A percentile compares a stretch with the other conserved stretches of the same genome.
Conservation (phyloP, 2,113 vertebrate species). For the Gambusia affinis region DNA sequence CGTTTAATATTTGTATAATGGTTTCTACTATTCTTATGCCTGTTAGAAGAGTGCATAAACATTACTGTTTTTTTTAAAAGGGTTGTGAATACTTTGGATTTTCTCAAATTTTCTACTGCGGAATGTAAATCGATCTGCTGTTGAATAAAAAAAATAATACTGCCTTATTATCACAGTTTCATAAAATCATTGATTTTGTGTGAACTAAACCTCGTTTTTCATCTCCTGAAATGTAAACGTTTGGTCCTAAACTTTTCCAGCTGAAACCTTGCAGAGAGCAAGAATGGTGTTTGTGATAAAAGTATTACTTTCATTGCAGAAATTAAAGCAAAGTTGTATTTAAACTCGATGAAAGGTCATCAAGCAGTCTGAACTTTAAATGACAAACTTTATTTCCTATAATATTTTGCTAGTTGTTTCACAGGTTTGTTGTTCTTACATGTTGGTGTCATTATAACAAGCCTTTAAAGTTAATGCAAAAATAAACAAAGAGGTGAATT, state of each 20-base stretch:
- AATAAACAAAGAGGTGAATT: slow-evolving; percentile 7
- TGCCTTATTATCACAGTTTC: background rate
- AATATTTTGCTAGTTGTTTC: slow-evolving; percentile 25
- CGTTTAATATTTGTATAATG: slow-evolving; percentile 7
- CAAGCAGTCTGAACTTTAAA: background rate
- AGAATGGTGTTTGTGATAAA: background rate
- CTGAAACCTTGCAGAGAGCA: background rate
- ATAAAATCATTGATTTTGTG: background rate
- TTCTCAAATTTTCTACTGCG: background rate
- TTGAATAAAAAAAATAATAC: background rate
- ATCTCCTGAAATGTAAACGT: too few relatives aligned
- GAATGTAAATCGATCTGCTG: background rate
- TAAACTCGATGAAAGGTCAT: slow-evolving; percentile 17
- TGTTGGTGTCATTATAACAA: slow-evolving; percentile 40
- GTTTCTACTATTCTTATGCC: slow-evolving; percentile 4
- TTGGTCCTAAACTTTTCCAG: background rate
- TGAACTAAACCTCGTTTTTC: background rate
- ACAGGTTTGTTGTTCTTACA: slow-evolving; percentile 41
- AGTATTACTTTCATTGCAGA: too few relatives aligned
- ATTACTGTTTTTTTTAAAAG: slow-evolving; percentile 22
- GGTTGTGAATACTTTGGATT: background rate
- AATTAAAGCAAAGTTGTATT: slow-evolving; percentile 3
- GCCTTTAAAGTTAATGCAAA: slow-evolving; percentile 40
- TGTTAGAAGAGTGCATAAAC: slow-evolving; percentile 9
- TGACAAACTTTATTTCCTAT: slow-evolving; percentile 1